These are phyloP conservation scores for Dasyprocta punctata DNA, from an alignment of 2,113 vertebrate genomes.

Conservation along the genomic window DNA sequence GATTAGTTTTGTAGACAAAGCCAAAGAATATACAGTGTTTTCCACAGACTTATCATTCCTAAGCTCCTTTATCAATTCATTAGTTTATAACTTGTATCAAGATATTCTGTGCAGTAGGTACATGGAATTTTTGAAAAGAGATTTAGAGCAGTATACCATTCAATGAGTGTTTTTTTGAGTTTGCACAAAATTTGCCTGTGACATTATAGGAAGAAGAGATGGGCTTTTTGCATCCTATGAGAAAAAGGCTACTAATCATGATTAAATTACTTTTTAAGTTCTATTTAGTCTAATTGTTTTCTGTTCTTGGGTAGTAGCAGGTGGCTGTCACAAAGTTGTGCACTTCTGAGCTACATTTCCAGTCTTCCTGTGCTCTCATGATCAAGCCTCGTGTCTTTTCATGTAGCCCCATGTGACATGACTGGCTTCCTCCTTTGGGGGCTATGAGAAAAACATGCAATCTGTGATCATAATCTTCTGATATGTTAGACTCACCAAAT, in stretches of 20 bases:
- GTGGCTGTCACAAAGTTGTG: neutral
- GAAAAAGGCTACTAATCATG: neutral
- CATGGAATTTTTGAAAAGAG: neutral
- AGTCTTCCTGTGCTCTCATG: neutral
- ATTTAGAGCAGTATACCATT: neutral
- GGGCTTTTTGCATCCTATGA: neutral
- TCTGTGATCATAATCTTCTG: neutral
- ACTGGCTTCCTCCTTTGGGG: neutral
- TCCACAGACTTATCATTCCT: neutral
- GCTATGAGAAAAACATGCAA: neutral
- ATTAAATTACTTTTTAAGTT: neutral
- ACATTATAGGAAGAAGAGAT: constrained; percentile 22
- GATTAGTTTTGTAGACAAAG: neutral
- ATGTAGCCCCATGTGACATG: accelerated
- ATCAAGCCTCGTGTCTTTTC: accelerated
- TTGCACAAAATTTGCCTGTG: neutral
- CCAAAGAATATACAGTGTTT: neutral
- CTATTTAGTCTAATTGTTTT: neutral
- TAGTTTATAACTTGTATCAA: neutral
- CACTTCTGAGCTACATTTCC: neutral
- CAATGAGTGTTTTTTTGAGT: neutral
- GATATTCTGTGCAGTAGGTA: neutral
- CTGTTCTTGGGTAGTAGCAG: neutral
- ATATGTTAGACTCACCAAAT: neutral
- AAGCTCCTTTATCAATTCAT: neutral